Conservation (phyloP, 1,140 invertebrate species). For the Helicorthomorpha holstii region DNA sequence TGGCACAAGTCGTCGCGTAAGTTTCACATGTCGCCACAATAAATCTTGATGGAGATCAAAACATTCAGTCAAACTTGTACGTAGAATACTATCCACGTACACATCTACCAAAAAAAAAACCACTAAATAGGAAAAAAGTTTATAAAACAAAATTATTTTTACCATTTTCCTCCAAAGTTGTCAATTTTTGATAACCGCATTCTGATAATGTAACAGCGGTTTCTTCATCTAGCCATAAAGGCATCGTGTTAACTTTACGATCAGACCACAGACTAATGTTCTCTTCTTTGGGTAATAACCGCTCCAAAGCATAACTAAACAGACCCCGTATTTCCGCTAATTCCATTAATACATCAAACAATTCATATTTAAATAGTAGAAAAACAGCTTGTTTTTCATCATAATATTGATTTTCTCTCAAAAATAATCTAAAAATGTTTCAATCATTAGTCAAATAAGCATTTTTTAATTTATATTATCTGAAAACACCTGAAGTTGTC, state of each 20-base stretch:
- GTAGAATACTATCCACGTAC: background rate
- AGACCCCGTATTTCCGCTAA: background rate
- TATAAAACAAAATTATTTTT: slow-evolving; percentile 10
- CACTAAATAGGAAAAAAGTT: background rate
- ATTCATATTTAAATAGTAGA: slow-evolving; percentile 34
- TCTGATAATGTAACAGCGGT: background rate
- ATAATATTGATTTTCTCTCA: slow-evolving; percentile 46
- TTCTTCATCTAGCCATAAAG: background rate
- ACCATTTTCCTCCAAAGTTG: slow-evolving; percentile 8
- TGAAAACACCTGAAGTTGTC: no score
- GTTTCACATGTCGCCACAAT: background rate
- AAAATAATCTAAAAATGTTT: slow-evolving; percentile 40
- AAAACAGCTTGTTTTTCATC: slow-evolving; percentile 46
- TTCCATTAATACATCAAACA: slow-evolving; percentile 4
- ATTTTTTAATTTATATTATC: no score
- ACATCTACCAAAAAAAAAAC: background rate
- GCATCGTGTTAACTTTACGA: background rate
- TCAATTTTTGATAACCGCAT: slow-evolving; percentile 6
- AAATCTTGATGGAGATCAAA: background rate
- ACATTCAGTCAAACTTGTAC: background rate
- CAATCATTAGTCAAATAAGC: no score
- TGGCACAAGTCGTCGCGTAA: background rate
- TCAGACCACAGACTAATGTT: slow-evolving; percentile 16
- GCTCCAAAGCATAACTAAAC: no score
- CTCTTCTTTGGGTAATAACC: slow-evolving; percentile 19